Base-by-base conservation (phyloP, 2,888 invertebrate genomes). In the Pharmacophagus antenor region DNA sequence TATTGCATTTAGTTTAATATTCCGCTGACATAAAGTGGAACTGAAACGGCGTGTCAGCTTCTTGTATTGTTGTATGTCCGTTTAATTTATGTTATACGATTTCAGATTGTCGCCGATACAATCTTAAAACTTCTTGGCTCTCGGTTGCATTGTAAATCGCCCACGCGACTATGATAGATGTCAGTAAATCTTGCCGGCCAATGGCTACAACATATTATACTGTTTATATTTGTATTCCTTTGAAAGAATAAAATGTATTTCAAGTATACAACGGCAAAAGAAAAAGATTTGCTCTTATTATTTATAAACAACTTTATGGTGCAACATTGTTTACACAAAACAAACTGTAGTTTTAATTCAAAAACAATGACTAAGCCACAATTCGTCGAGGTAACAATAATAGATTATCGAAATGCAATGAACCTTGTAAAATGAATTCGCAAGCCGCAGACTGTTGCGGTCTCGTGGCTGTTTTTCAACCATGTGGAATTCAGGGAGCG, bases 371-470 rank as follows among this genome's bases (percentile, higher is more conserved):
- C 18, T 8, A 18, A 44, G 42, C 42, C 42, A 71, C 71, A 72
- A 69, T 68, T 64, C 62, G 64, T 71, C 58, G 20, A 12, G 37
- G 31, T 58, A 58, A 56, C 65, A 64, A 65, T 72, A 79, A 72
- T 74, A 76, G 75, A 79, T 82, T 82, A 84, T 77, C 71, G 74
- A 75, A 77, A 79, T 76, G 77, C 79, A 80, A 84, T 80, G 77
- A 79, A 80, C 80, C 76, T 76, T 70, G 70, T 72, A 71, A 83
- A 85, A 83, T 83, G 77, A 81, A 80, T 78, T 79, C 76, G 68
- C 62, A 54, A 64, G 75, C 84, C 85, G 78, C 85, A 82, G 76
- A 74, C 78, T 75, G 77, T 67, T 76, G 80, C 70, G 81, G 83
- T 67, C 42, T 55, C 53, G 65, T 61, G 73, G 73, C 74, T 79